These are phyloP conservation scores for Sphaerophoria taeniata DNA, from an alignment of 2,888 invertebrate species.

Conservation along the genomic window DNA sequence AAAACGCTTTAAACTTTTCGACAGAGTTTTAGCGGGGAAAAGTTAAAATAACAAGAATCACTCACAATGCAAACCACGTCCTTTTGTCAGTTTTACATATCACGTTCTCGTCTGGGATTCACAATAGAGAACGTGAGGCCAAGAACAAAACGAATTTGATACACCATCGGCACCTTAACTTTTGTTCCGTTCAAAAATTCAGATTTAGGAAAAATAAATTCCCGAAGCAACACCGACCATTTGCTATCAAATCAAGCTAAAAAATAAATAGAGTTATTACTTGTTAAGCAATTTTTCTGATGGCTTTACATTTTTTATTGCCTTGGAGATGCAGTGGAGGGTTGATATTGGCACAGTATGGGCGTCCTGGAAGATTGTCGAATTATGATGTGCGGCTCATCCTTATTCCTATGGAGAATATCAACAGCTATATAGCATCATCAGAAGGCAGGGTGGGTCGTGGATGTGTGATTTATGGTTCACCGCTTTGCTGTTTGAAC, in stretches of 20 bases:
- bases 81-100: conserved; percentile 68
- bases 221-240: conserved; percentile 66
- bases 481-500: conserved; percentile 74
- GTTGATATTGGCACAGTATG: conserved; percentile 5
- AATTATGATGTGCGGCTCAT: conserved; percentile 68
- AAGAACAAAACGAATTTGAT: conserved; percentile 60
- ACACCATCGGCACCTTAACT: conserved; percentile 73
- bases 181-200: conserved; percentile 64
- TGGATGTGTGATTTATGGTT: conserved; percentile 68
- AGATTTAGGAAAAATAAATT: conserved; percentile 59
- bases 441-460: background rate
- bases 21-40: conserved; percentile 44
- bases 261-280: conserved; percentile 73
- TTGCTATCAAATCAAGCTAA: conserved; percentile 70
- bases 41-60: conserved; percentile 56
- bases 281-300: conserved; percentile 67
- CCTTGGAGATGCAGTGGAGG: background rate
- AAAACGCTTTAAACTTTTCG: conserved; percentile 55
- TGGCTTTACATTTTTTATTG: conserved; percentile 67
- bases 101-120: conserved; percentile 64
- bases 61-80: conserved; percentile 69
- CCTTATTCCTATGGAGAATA: conserved; percentile 17
- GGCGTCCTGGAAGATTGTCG: conserved; percentile 60
- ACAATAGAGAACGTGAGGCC: conserved; percentile 55
- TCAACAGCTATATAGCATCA: conserved; percentile 5